Base-by-base conservation (phyloP, 2,797 vertebrate species). In the Hybognathus amarus region DNA sequence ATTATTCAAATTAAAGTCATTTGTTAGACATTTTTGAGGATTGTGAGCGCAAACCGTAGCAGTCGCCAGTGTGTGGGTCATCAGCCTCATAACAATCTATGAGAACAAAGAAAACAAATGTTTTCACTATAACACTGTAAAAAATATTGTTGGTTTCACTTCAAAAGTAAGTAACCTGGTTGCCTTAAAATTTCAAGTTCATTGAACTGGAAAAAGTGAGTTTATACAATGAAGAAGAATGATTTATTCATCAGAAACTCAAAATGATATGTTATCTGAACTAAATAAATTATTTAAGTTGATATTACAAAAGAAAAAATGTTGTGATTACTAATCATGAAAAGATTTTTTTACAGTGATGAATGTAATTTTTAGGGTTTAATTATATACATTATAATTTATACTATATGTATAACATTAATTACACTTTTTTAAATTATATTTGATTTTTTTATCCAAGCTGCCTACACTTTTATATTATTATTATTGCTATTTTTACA, bases 31-130 rank as follows among this genome's bases (percentile, higher is more conserved):
- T 40, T 20, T 75, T n/a, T 18, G 11, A 59, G n/a, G 5, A 59
- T 11, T 45, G 10, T 77, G 59, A 52, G 17, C 5, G 92, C 95
- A 94, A 91, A 96, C 96, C 30, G 1, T 94, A 92, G 83, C 94
- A 96, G 12, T 92, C 90, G 87, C 92, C 93, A 71, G 86, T 88
- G 42, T 83, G 50, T 13, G 88, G 81, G 54, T 95, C 93, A 87
- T 93, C 94, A 86, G 94, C 93, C 69, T 89, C 91, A 87, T 92
- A 86, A 80, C 96, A 96, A 70, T 95, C 97, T 97, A 87, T 89
- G 86, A 81, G 73, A 90, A 47, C 78, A 87, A 79, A 82, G 5
- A n/a, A 80, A 38, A 68, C 61, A 33, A 18, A 77, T 27, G 27
- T 18, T 75, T 63, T 15, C 52, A 74, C 33, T 47, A 38, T 47